Percentiles rank a stretch among this genome's conserved stretches.
These are phyloP conservation scores for Helogale parvula DNA, from an alignment of 2,113 vertebrate genomes.

Conservation along the genomic window DNA sequence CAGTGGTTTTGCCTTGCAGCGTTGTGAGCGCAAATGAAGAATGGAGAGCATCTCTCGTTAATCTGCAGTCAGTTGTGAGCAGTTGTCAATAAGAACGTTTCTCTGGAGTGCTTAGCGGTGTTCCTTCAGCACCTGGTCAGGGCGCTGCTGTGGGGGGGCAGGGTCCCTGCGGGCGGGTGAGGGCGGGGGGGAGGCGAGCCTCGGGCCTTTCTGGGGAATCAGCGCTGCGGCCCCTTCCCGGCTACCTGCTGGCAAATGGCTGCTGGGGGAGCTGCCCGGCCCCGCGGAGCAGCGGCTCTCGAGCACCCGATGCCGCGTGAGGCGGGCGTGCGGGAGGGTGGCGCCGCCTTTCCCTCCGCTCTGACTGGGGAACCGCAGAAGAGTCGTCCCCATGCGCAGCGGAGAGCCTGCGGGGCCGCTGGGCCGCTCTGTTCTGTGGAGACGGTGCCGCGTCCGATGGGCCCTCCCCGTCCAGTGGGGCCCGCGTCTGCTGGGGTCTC, in stretches of 20 bases:
- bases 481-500: too few relatives aligned
- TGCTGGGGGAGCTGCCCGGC: too few relatives aligned
- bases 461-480: too few relatives aligned
- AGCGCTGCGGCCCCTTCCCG: too few relatives aligned
- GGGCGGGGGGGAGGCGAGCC: too few relatives aligned
- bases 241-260: background rate
- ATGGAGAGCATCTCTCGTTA: too few relatives aligned
- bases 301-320: background rate
- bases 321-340: background rate
- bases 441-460: too few relatives aligned
- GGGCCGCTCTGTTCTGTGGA: too few relatives aligned
- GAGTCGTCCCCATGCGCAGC: background rate
- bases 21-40: background rate
- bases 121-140: too few relatives aligned
- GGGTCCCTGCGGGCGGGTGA: background rate
- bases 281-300: too few relatives aligned
- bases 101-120: fast-evolving
- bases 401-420: too few relatives aligned
- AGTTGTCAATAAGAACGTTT: fast-evolving
- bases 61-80: fast-evolving
- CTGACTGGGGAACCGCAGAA: background rate
- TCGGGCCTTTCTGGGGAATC: fast-evolving
- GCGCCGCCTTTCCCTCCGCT: background rate
- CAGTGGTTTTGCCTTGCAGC: fast-evolving
- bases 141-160: background rate